Evolutionary conservation across 2,888 invertebrate genomes (phyloP).

Genomic region (Cabera pusaria): DNA sequence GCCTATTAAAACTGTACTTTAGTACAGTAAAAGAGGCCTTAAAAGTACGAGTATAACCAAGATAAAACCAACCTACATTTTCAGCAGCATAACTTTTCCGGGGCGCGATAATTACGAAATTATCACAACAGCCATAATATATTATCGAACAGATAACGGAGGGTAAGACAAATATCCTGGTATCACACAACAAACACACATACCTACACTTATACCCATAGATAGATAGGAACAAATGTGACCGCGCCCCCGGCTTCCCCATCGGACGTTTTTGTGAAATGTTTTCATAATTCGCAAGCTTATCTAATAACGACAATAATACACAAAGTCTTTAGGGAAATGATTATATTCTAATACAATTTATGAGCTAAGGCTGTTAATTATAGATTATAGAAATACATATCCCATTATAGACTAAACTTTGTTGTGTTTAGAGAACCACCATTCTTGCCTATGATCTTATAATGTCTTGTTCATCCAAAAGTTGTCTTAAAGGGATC

Average conservation of each 20-base stretch:
- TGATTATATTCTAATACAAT: too few species aligned
- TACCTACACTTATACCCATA: slow-evolving; percentile 2
- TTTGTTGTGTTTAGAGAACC: too few species aligned
- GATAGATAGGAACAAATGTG: slow-evolving; percentile 38
- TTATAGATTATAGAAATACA: too few species aligned
- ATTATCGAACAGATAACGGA: slow-evolving; percentile 31
- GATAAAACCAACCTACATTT: slow-evolving; percentile 22
- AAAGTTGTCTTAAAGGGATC: too few species aligned
- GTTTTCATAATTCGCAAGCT: slow-evolving; percentile 56
- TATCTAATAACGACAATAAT: slow-evolving; percentile 69
- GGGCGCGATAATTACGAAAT: slow-evolving; percentile 30
- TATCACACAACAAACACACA: slow-evolving; percentile 16
- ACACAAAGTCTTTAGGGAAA: slow-evolving; percentile 49
- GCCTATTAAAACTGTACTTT: too few species aligned
- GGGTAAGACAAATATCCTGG: slow-evolving; percentile 32
- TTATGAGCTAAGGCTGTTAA: too few species aligned
- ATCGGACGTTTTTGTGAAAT: slow-evolving; percentile 58
- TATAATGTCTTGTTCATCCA: too few species aligned
- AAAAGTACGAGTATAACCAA: slow-evolving; percentile 5
- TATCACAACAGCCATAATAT: slow-evolving; percentile 31
- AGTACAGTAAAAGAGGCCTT: too few species aligned
- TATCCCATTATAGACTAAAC: too few species aligned
- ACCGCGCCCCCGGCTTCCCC: slow-evolving; percentile 58
- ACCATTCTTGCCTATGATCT: too few species aligned
- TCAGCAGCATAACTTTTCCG: slow-evolving; percentile 17